Base-by-base conservation (phyloP, 2,888 invertebrate species). In the Patella ulyssiponensis region DNA sequence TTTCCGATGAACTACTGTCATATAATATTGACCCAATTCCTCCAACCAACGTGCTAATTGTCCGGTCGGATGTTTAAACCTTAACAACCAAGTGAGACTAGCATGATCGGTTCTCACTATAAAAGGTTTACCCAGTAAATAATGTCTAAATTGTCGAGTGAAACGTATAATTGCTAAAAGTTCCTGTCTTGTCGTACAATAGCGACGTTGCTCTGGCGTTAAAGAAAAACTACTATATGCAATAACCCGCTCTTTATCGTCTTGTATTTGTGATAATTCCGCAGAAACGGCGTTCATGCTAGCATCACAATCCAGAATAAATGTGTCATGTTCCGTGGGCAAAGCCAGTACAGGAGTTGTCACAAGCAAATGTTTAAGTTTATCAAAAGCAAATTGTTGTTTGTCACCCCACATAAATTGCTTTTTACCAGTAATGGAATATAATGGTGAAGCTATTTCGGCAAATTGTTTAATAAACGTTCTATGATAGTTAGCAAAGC, bases 271-370 rank as follows among this genome's bases (percentile, higher is more conserved):
- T 17, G 69, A 52, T n/a, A 82, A 20, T n/a, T 71, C 81, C 1
- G 79, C 80, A 9, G 80, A 80, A 44, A 83, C 79, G 14, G 80
- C 80, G 1, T n/a, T 33, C 20, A 80, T 70, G 4, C 79, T 78
- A 15, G 79, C 77, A 72, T 82, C 82, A 2, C 80, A 80, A 71
- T 81, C 80, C 5, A 82, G 71, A 1, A 82, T 73, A 54, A 75
- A 82, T 4, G 23, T n/a, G n/a, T 76, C 81, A 5, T 33, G n/a
- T 12, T 11, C 14, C 15, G 70, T 74, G 1, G 81, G 81, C 5
- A 76, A 27, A 14, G 56, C 78, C 69, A 83, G 9, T 0, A 80
- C 72, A n/a, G 78, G 79, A 5, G 82, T 76, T 2, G 14, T 23
- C 0, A 56, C 73, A 1, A 82, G 27, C 9, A 74, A 75, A 17